These are phyloP conservation scores for Manis pentadactyla DNA, from an alignment of 2,797 vertebrate genomes.

Conservation along the genomic window DNA sequence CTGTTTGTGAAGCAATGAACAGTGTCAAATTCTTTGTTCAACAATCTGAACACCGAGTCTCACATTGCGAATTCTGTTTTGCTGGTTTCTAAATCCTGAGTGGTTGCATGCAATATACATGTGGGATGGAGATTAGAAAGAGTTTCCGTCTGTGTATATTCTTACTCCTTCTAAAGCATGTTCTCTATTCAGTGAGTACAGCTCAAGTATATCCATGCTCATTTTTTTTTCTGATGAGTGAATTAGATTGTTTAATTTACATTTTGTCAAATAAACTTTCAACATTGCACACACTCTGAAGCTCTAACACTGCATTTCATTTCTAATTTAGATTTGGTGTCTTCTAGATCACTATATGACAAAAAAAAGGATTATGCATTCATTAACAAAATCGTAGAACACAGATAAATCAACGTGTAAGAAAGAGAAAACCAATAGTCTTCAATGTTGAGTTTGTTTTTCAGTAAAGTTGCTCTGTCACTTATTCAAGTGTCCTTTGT, in stretches of 20 bases:
- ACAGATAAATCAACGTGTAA: background rate
- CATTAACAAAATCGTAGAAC: constrained; percentile 32
- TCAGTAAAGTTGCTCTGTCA: background rate
- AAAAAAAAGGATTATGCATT: background rate
- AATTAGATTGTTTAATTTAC: constrained; percentile 44
- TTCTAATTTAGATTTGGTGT: background rate
- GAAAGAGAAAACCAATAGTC: background rate
- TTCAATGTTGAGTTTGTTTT: constrained; percentile 45
- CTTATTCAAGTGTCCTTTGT: background rate
- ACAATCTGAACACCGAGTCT: constrained; percentile 72
- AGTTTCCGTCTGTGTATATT: constrained; percentile 46
- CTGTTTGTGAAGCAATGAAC: constrained; percentile 80
- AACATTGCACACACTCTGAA: background rate
- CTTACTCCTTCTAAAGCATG: constrained; percentile 10
- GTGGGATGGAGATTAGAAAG: constrained; percentile 74
- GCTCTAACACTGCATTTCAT: constrained; percentile 9
- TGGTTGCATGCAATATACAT: constrained; percentile 65
- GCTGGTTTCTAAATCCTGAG: constrained; percentile 77
- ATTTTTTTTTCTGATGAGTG: background rate
- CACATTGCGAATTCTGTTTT: constrained; percentile 74
- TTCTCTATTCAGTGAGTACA: background rate
- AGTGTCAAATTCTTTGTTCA: constrained; percentile 79
- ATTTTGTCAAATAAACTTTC: constrained; percentile 58
- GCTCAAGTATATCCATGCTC: background rate
- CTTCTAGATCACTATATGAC: background rate